A percentile compares a stretch with the other conserved stretches of the same genome.
Evolutionary conservation across 2,888 invertebrate genomes (phyloP).

Genomic region (Torymus aiolomorphi): DNA sequence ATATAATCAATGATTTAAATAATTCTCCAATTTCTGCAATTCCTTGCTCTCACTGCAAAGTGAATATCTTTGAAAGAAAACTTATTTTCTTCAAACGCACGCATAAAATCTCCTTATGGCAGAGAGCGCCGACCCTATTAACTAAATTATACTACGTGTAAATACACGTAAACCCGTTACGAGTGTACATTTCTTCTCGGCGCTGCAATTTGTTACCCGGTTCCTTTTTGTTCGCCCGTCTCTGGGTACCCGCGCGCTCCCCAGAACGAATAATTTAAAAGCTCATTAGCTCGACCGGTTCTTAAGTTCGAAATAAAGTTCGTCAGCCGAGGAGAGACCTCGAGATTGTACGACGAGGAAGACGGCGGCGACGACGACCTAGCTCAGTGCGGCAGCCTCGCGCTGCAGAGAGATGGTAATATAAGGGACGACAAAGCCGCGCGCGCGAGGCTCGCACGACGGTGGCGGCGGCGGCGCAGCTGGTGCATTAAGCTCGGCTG

Average conservation of each 20-base stretch:
- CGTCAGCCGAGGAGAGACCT: constrained; percentile 37
- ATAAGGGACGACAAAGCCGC: constrained; percentile 32
- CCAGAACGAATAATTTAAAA: constrained; percentile 71
- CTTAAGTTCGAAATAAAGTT: constrained; percentile 71
- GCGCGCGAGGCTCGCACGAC: not conserved
- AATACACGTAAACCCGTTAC: too few species aligned
- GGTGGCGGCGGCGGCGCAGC: not conserved
- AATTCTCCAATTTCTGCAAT: too few species aligned
- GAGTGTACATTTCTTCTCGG: too few species aligned
- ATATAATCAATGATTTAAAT: too few species aligned
- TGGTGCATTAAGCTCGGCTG: too few species aligned
- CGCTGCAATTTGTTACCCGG: not conserved
- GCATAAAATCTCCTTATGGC: too few species aligned
- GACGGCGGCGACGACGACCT: not conserved
- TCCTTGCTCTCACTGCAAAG: too few species aligned
- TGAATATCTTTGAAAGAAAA: too few species aligned
- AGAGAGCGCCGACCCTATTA: too few species aligned
- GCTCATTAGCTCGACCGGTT: constrained; percentile 73
- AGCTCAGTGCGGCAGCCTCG: too few species aligned
- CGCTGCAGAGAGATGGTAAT: constrained; percentile 8
- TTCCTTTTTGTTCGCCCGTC: constrained; percentile 1
- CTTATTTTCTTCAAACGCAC: too few species aligned
- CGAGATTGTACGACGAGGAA: constrained; percentile 21
- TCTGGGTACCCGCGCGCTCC: not conserved
- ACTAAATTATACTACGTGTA: too few species aligned